Evolutionary conservation across 2,888 invertebrate species (phyloP).

Genomic region (Margaritifera margaritifera): DNA sequence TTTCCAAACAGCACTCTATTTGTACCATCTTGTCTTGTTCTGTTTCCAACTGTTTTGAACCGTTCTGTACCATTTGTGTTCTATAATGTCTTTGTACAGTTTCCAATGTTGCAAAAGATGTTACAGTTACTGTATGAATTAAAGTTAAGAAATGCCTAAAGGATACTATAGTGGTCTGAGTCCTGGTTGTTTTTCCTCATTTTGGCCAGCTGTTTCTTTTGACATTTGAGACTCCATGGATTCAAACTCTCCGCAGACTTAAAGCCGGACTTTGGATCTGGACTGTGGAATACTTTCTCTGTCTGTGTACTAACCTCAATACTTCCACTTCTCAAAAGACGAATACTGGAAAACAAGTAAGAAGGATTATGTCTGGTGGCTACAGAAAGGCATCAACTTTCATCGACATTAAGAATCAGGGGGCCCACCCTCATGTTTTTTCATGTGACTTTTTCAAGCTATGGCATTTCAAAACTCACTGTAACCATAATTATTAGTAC

Average conservation of each 20-base stretch:
- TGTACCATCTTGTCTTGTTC: too few species aligned
- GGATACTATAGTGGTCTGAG: constrained; percentile 61
- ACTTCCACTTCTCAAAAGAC: constrained; percentile 71
- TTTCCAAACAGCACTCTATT: too few species aligned
- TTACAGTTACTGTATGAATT: too few species aligned
- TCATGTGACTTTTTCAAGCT: too few species aligned
- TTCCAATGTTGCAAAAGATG: too few species aligned
- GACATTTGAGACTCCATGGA: constrained; percentile 77
- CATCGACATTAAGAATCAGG: background rate
- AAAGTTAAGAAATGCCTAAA: constrained; percentile 19
- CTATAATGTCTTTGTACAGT: too few species aligned
- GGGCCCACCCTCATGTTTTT: too few species aligned
- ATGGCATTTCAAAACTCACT: too few species aligned
- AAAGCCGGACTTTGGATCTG: constrained; percentile 38
- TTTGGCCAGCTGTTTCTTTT: constrained; percentile 73
- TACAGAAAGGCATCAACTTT: background rate
- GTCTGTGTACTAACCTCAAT: constrained; percentile 59
- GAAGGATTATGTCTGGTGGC: background rate
- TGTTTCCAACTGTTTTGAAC: too few species aligned
- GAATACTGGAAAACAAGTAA: constrained; percentile 57
- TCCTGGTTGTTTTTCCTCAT: constrained; percentile 59
- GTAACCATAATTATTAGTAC: too few species aligned
- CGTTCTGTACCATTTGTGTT: too few species aligned
- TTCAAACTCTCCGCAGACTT: constrained; percentile 68
- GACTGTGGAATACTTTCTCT: constrained; percentile 45